Conservation (phyloP, 2,113 vertebrate genomes). For the Microcebus jonahi region DNA sequence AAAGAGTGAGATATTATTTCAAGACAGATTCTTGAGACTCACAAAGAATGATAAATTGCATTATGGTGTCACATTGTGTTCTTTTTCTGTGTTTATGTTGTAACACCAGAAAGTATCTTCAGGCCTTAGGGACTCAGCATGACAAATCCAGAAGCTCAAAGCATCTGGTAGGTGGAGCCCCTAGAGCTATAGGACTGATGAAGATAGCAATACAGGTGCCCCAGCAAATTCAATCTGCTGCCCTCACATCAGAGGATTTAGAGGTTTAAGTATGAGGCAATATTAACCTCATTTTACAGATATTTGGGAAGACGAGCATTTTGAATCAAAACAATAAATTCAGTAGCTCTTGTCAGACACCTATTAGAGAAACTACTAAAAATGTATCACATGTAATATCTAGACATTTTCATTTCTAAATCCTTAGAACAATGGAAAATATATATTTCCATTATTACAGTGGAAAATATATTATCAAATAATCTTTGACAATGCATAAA, state of each 20-base stretch:
- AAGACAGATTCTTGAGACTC: background rate
- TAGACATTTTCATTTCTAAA: background rate
- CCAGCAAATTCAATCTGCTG: background rate
- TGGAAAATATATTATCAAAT: background rate
- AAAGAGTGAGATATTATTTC: background rate
- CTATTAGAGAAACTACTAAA: background rate
- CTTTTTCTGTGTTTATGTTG: background rate
- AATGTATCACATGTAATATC: background rate
- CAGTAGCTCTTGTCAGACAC: background rate
- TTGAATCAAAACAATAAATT: background rate
- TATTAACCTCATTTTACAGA: background rate
- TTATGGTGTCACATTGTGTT: background rate
- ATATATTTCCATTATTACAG: too few species aligned
- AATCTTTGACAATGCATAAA: background rate
- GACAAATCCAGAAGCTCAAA: background rate
- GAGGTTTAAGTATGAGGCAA: background rate
- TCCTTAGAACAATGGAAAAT: background rate
- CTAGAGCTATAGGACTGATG: background rate
- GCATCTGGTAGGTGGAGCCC: background rate
- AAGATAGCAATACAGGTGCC: accelerated
- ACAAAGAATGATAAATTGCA: background rate
- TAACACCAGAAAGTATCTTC: background rate
- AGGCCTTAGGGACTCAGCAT: background rate
- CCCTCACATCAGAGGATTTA: background rate
- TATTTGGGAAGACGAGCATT: background rate